A percentile compares a stretch with the other conserved stretches of the same genome.
Evolutionary conservation across 2,797 vertebrate genomes (phyloP).

Genomic region (Mormyrops boulengeri): DNA sequence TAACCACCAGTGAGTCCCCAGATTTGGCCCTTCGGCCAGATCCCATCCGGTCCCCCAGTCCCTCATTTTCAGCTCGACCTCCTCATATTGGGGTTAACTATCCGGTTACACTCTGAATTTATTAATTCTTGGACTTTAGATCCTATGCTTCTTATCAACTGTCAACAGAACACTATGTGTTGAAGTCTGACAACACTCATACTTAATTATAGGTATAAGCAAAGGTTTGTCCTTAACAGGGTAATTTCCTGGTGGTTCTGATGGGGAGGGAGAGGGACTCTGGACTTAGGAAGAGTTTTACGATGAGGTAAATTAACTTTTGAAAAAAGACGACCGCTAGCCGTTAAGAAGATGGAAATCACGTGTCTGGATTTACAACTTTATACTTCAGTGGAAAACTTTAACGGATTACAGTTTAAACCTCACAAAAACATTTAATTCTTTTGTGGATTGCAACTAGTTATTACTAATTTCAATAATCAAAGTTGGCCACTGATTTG

Average conservation of each 20-base stretch:
- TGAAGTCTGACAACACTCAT: conserved; percentile 1
- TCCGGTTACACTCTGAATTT: not conserved
- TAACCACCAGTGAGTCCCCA: not conserved
- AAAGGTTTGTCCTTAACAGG: conserved; percentile 36
- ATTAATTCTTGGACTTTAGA: conserved; percentile 18
- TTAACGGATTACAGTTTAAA: not conserved
- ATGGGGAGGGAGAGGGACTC: conserved; percentile 23
- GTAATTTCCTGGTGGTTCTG: conserved; percentile 39
- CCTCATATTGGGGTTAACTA: not conserved
- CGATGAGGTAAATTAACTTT: conserved; percentile 33
- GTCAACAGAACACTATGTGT: not conserved
- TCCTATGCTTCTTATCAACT: not conserved
- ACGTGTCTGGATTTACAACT: not conserved
- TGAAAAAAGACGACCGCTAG: conserved; percentile 38
- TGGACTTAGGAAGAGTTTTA: conserved; percentile 36
- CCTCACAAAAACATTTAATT: not conserved
- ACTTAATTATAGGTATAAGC: conserved; percentile 32
- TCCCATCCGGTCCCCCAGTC: not conserved
- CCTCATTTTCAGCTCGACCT: not conserved
- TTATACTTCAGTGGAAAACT: not conserved
- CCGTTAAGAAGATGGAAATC: not conserved
- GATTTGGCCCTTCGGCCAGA: not conserved
- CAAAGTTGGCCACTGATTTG: not conserved
- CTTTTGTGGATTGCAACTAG: not conserved
- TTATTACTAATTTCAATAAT: not conserved